These are phyloP conservation scores for Lochmaea crataegi DNA, from an alignment of 2,888 invertebrate genomes.

Conservation along the genomic window DNA sequence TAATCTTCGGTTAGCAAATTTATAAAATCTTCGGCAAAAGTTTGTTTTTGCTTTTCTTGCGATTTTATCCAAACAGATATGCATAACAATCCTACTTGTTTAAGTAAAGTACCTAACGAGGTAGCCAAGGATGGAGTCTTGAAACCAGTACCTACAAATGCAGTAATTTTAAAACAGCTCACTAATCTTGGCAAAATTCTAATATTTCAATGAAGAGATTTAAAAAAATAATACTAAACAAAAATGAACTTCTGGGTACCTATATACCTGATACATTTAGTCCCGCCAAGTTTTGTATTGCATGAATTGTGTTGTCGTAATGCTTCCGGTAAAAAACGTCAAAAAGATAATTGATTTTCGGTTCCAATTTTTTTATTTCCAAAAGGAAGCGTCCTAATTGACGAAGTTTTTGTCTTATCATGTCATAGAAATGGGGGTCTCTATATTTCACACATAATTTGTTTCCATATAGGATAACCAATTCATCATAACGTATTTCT, in stretches of 20 bases:
- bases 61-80: slow-evolving; percentile 24
- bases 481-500: slow-evolving; percentile 21
- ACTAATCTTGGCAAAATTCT: slow-evolving; percentile 16
- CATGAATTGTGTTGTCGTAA: slow-evolving; percentile 20
- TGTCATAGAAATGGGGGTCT: slow-evolving; percentile 17
- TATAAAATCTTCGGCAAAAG: slow-evolving; percentile 21
- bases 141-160: slow-evolving; percentile 23
- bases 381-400: slow-evolving; percentile 20
- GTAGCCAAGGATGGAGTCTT: slow-evolving; percentile 26
- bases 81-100: slow-evolving; percentile 21
- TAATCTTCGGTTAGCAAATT: slow-evolving; percentile 22
- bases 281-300: slow-evolving; percentile 18
- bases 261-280: slow-evolving; percentile 21
- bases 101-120: slow-evolving; percentile 21
- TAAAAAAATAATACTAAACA: background rate
- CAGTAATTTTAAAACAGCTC: slow-evolving; percentile 18
- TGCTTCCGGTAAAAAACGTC: slow-evolving; percentile 18
- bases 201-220: slow-evolving; percentile 1
- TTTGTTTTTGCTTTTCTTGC: slow-evolving; percentile 14
- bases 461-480: slow-evolving; percentile 15
- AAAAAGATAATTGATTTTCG: slow-evolving; percentile 5
- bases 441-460: slow-evolving; percentile 19
- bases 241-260: background rate
- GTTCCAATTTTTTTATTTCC: slow-evolving; percentile 17
- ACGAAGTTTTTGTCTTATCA: slow-evolving; percentile 20